A percentile compares a stretch with the other conserved stretches of the same genome.
phyloP scores from a whole-genome alignment of 2,888 invertebrate species.

The Drosophila siamana region DNA sequence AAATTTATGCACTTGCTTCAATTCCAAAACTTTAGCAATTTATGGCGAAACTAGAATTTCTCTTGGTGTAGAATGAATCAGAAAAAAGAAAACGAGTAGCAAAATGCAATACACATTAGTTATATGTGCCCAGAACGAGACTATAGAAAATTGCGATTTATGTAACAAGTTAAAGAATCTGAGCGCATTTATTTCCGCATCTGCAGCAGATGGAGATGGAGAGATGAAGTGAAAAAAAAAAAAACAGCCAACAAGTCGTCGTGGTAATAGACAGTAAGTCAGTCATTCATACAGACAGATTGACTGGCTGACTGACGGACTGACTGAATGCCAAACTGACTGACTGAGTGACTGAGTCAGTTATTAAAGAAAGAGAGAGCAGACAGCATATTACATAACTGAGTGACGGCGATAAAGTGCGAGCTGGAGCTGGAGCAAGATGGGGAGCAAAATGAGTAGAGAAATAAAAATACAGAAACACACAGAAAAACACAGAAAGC shows the following conservation, averaged over 20 bases:
- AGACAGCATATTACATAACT: conserved; percentile 63
- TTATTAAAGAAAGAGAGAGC: conserved; percentile 62
- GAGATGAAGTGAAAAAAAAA: too few relatives aligned
- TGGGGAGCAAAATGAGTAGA: conserved; percentile 64
- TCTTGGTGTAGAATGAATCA: conserved; percentile 3
- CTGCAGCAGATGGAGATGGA: conserved; percentile 45
- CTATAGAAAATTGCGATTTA: conserved; percentile 80
- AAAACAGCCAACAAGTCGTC: conserved; percentile 38
- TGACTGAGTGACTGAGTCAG: conserved; percentile 32
- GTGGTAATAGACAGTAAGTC: conserved; percentile 60
- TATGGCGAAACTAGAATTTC: too few relatives aligned
- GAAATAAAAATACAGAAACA: too few relatives aligned
- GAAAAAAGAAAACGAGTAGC: conserved; percentile 61
- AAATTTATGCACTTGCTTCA: too few relatives aligned
- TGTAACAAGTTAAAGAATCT: conserved; percentile 79
- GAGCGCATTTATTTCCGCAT: conserved; percentile 78
- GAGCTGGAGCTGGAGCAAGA: conserved; percentile 49
- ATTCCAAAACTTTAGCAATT: too few relatives aligned
- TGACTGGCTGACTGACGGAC: conserved; percentile 50
- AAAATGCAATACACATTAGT: conserved; percentile 78
- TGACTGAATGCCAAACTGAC: conserved; percentile 30
- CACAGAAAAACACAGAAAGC: too few relatives aligned
- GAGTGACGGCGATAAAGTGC: conserved; percentile 39
- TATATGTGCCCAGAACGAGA: conserved; percentile 70
- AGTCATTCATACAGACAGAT: conserved; percentile 68